Base-by-base conservation (phyloP, 2,113 vertebrate genomes). In the Lanius collurio region DNA sequence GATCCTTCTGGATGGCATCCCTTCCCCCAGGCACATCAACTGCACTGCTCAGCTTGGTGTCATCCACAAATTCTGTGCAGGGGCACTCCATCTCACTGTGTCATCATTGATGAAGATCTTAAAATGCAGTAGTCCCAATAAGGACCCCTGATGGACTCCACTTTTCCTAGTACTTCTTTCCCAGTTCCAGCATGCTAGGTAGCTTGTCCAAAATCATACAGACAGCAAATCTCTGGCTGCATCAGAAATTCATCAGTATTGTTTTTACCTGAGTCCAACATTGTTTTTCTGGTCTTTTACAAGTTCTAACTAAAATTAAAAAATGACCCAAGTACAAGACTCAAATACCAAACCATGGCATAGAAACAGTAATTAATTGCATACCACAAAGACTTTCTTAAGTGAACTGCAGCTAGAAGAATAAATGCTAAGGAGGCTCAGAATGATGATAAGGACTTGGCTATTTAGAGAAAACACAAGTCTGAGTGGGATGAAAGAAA, bases 41-140 rank as follows among this genome's bases (percentile, higher is more conserved):
- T n/a, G n/a, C 46, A 31, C 20, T 2, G 6, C 39, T 75, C 47
- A 31, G n/a, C 26, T 18, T 60, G 21, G 20, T 53, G 17, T 41
- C 41, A 62, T 12, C 30, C 24, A 39, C 20, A 35, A 55, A 76
- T 55, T 41, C 55, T n/a, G 46, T 60, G n/a, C 3, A 5, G 53
- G 41, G 19, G 11, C n/a, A 83, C 21, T 47, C 22, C 20, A 47
- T 27, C 35, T 30, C n/a, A 35, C 62, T 62, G 14, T 35, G 26
- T n/a, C 0, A 0, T 68, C 53, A 68, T 4, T 1, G 3, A n/a
- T 13, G 6, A 75, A n/a, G 46, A 75, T 17, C 30, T 26, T 30
- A 53, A 52, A 31, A 18, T 0, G 0, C 6, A 22, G 23, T 27
- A 2, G 65, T 50, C 19, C 19, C 22, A 53, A 0, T n/a, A 59